These are phyloP conservation scores for Struthidea cinerea DNA, from an alignment of 2,113 vertebrate species.

Conservation along the genomic window DNA sequence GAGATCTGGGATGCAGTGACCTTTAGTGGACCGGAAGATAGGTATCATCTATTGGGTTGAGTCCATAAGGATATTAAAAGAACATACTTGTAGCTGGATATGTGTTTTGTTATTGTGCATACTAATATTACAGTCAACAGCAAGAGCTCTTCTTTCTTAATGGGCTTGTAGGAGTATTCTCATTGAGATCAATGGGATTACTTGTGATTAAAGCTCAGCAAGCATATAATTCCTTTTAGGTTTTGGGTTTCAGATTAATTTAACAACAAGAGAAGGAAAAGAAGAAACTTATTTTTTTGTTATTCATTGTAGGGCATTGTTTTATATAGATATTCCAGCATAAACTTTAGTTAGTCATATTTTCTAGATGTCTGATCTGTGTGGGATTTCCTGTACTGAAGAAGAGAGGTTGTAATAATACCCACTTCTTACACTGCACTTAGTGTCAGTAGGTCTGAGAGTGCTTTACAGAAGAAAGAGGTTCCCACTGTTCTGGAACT, in stretches of 20 bases:
- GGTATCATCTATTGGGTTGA: not conserved
- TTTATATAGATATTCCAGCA: not conserved
- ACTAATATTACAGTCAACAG: not conserved
- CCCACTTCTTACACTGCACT: not conserved
- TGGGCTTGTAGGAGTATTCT: not conserved
- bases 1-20: not conserved
- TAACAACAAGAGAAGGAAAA: not conserved
- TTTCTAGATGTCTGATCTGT: not conserved
- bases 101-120: constrained; percentile 7
- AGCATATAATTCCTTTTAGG: not conserved
- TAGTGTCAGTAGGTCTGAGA: not conserved
- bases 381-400: not conserved
- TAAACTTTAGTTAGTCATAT: not conserved
- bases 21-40: constrained; percentile 27
- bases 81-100: not conserved
- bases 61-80: constrained; percentile 15
- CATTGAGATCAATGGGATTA: not conserved
- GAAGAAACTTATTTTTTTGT: not conserved
- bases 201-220: not conserved
- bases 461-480: not conserved
- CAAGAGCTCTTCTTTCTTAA: not conserved
- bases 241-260: not conserved
- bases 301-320: not conserved
- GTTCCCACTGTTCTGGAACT: not conserved
- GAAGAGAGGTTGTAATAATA: not conserved